These are phyloP conservation scores for Lepidurus couesii DNA, from an alignment of 1,140 invertebrate species.

Conservation along the genomic window DNA sequence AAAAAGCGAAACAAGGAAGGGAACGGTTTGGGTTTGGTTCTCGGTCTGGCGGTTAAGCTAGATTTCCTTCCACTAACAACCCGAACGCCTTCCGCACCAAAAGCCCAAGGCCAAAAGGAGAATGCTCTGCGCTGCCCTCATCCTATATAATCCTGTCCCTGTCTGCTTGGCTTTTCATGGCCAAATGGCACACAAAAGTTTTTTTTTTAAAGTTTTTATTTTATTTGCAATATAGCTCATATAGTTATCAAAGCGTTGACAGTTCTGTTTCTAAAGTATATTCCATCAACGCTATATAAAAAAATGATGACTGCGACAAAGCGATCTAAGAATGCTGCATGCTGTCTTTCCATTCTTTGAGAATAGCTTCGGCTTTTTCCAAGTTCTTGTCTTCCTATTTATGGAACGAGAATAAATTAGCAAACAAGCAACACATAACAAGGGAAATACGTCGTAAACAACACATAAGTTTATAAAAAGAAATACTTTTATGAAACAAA, in stretches of 20 bases:
- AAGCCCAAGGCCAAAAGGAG: not conserved
- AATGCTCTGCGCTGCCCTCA: not conserved
- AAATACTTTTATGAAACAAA: slow-evolving; percentile 86
- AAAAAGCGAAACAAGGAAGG: not conserved
- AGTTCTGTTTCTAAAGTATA: too few relatives aligned
- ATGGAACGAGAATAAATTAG: slow-evolving; percentile 34
- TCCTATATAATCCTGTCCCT: not conserved
- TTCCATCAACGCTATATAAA: too few relatives aligned
- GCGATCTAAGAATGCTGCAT: not conserved
- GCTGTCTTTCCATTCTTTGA: slow-evolving; percentile 54
- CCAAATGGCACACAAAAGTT: not conserved
- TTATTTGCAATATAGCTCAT: too few relatives aligned
- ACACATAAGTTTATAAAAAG: slow-evolving; percentile 34
- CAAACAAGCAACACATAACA: not conserved
- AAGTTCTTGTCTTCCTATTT: slow-evolving; percentile 69
- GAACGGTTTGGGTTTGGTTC: slow-evolving; percentile 7
- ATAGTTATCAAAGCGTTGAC: too few relatives aligned
- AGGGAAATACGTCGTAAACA: not conserved
- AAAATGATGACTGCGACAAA: too few relatives aligned
- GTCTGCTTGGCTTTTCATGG: not conserved
- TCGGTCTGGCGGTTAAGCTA: not conserved
- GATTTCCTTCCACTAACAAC: not conserved
- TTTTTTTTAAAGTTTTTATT: not conserved
- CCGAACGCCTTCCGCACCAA: not conserved
- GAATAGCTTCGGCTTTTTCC: slow-evolving; percentile 58